A percentile compares a stretch with the other conserved stretches of the same genome.
Conservation (phyloP, 2,797 vertebrate species). For the Lepus townsendii region DNA sequence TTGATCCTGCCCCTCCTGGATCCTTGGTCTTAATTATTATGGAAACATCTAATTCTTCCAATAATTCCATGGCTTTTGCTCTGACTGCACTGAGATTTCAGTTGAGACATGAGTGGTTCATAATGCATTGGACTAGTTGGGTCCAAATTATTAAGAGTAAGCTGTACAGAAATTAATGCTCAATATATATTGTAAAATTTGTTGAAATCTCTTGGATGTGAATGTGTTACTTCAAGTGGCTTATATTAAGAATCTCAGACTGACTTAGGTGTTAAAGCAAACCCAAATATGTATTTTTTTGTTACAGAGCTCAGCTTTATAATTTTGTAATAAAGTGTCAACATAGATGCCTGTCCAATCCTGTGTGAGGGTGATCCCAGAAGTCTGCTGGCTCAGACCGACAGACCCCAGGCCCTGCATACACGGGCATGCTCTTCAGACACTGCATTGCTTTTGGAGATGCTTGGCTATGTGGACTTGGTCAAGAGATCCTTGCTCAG, state of each 20-base stretch:
- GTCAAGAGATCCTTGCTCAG: neutral
- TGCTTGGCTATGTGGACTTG: neutral
- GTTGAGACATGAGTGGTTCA: constrained; percentile 69
- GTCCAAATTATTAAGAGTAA: constrained; percentile 81
- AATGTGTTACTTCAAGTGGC: constrained; percentile 85
- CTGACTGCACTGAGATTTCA: constrained; percentile 53
- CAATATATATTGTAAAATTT: constrained; percentile 80
- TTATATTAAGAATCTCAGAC: constrained; percentile 81
- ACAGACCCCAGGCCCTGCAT: neutral
- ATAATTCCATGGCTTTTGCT: constrained; percentile 38
- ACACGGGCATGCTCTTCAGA: neutral
- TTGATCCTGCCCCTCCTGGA: neutral
- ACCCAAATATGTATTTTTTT: constrained; percentile 84
- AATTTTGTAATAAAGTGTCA: constrained; percentile 91
- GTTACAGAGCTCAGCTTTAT: constrained; percentile 89
- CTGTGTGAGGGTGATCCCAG: constrained; percentile 60
- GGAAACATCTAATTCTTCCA: constrained; percentile 68
- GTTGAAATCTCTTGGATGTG: constrained; percentile 81
- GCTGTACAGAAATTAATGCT: constrained; percentile 82
- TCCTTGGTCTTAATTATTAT: constrained; percentile 71
- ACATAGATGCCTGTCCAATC: constrained; percentile 66
- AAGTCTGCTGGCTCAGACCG: neutral
- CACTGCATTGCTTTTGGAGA: neutral
- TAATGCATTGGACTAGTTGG: constrained; percentile 80
- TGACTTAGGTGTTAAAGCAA: constrained; percentile 81